Evolutionary conservation across 2,113 vertebrate genomes (phyloP).

Genomic region (Ancistrus triradiatus): DNA sequence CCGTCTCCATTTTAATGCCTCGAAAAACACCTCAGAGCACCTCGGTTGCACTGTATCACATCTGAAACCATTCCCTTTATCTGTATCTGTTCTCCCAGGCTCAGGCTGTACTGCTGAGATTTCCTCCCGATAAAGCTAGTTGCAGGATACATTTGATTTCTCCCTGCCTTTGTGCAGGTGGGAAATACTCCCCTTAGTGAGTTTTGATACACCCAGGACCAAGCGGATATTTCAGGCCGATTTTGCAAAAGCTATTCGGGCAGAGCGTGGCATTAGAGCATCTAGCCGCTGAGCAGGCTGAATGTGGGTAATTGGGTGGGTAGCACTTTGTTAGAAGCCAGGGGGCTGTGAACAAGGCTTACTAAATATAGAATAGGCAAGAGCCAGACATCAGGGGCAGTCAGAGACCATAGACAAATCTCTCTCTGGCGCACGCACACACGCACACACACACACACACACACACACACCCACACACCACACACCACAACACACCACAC

Average conservation of each 20-base stretch:
- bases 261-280: not conserved
- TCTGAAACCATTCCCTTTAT: not conserved
- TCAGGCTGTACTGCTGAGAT: not conserved
- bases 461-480: not conserved
- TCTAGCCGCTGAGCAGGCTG: slow-evolving; percentile 14
- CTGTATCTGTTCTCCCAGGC: not conserved
- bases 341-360: slow-evolving; percentile 15
- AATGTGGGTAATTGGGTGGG: slow-evolving; percentile 18
- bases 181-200: slow-evolving; percentile 10
- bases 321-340: slow-evolving; percentile 19
- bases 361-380: slow-evolving; percentile 27
- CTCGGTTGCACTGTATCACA: not conserved
- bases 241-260: not conserved
- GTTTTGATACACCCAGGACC: not conserved
- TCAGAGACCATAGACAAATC: slow-evolving; percentile 6
- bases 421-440: not conserved
- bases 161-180: slow-evolving; percentile 1
- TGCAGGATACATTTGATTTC: slow-evolving; percentile 7
- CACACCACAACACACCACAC: not conserved
- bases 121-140: not conserved
- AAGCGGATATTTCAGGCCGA: slow-evolving; percentile 2
- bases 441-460: not conserved
- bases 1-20: not conserved
- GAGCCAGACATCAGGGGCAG: slow-evolving; percentile 5
- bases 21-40: not conserved